Evolutionary conservation across 2,113 vertebrate species (phyloP).

Genomic region (Gallinago undulata): DNA sequence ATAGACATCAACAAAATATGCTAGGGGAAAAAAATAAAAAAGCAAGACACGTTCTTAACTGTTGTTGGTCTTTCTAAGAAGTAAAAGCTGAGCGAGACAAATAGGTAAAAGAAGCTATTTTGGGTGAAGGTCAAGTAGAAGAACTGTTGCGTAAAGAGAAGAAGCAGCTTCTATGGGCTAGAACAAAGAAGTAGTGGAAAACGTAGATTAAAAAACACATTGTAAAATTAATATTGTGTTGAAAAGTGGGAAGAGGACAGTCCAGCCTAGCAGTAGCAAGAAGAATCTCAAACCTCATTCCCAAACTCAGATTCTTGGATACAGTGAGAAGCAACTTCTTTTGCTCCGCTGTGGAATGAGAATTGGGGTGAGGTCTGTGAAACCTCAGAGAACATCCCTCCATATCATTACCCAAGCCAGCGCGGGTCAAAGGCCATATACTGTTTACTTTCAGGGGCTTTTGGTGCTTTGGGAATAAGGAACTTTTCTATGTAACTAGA

Average conservation of each 20-base stretch:
- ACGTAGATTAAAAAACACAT: neutral
- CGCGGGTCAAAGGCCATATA: neutral
- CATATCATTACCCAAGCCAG: neutral
- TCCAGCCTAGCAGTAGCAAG: neutral
- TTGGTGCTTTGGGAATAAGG: neutral
- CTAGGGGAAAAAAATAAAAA: neutral
- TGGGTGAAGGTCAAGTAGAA: neutral
- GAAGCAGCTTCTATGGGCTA: neutral
- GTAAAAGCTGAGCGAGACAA: neutral
- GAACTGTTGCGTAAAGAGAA: neutral
- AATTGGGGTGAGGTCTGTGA: neutral
- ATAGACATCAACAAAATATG: neutral
- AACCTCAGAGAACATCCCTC: neutral
- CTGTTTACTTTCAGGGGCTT: neutral
- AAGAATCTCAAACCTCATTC: neutral
- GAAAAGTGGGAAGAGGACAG: neutral
- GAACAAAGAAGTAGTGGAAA: neutral
- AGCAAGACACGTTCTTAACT: neutral
- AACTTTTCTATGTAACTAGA: neutral
- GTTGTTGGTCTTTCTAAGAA: neutral
- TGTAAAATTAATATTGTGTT: neutral
- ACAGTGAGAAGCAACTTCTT: neutral
- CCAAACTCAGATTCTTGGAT: neutral
- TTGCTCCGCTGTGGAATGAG: neutral
- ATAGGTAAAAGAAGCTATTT: neutral